Evolutionary conservation across 2,113 vertebrate genomes (phyloP).

Genomic region (Corythaixoides concolor): DNA sequence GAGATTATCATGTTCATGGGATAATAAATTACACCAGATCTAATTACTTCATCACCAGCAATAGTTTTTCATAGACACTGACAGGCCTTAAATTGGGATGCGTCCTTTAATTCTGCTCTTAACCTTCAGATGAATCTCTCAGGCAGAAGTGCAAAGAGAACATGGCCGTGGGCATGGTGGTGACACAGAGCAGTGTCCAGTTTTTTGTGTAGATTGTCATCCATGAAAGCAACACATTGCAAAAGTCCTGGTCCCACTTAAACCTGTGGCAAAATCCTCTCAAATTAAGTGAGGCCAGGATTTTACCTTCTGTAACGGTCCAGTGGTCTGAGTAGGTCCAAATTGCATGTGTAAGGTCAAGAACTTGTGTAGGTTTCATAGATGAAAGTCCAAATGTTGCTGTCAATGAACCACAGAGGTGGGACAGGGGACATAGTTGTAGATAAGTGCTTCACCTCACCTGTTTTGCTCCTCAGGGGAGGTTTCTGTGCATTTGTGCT

Average conservation of each 20-base stretch:
- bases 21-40: conserved; percentile 66
- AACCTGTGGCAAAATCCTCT: background rate
- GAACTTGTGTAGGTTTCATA: background rate
- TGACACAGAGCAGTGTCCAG: background rate
- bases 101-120: conserved; percentile 54
- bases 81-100: conserved; percentile 64
- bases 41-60: conserved; percentile 69
- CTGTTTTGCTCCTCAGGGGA: conserved; percentile 34
- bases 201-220: background rate
- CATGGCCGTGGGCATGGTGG: background rate
- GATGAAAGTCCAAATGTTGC: background rate
- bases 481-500: background rate
- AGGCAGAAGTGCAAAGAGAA: background rate
- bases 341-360: rapidly evolving
- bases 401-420: background rate
- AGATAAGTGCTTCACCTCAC: background rate
- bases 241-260: background rate
- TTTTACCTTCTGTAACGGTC: background rate
- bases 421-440: rapidly evolving
- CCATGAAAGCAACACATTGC: background rate
- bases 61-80: conserved; percentile 58
- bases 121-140: conserved; percentile 54
- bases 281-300: background rate
- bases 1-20: conserved; percentile 59
- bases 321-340: background rate